Percentiles rank a stretch among this genome's conserved stretches.
Conservation (phyloP, 2,113 vertebrate species). For the Chunga burmeisteri region DNA sequence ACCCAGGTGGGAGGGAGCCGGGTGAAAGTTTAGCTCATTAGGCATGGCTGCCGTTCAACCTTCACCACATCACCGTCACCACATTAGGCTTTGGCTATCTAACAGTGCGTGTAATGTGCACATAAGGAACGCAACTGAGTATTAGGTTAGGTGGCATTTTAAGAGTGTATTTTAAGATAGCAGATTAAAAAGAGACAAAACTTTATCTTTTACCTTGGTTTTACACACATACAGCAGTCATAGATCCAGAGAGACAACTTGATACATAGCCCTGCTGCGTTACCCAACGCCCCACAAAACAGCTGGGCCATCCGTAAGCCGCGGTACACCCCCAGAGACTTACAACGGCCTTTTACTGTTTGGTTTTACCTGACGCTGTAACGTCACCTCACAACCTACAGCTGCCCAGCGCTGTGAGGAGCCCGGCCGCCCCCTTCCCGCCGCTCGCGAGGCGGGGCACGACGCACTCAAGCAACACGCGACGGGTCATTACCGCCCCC, state of each 20-base stretch:
- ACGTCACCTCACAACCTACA: accelerated
- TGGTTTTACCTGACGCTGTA: accelerated
- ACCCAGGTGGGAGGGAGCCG: too few relatives aligned
- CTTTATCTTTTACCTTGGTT: accelerated
- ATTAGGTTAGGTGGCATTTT: accelerated
- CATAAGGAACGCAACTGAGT: accelerated
- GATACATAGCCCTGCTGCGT: accelerated
- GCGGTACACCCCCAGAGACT: accelerated
- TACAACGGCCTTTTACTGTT: accelerated
- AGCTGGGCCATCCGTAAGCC: accelerated
- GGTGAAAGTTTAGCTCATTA: accelerated
- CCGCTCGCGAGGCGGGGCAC: neutral
- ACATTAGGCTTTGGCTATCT: accelerated
- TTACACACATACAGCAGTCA: accelerated
- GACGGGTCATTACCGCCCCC: neutral
- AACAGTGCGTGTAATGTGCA: accelerated
- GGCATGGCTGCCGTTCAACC: accelerated
- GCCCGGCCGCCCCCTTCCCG: too few relatives aligned
- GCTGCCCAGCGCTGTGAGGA: too few relatives aligned
- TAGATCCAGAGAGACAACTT: accelerated
- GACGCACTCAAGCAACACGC: neutral
- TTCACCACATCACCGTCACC: accelerated
- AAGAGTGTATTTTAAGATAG: too few relatives aligned
- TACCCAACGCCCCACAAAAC: neutral
- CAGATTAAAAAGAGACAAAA: too few relatives aligned